Evolutionary conservation across 2,888 invertebrate species (phyloP).

Genomic region (Fabriciana adippe): DNA sequence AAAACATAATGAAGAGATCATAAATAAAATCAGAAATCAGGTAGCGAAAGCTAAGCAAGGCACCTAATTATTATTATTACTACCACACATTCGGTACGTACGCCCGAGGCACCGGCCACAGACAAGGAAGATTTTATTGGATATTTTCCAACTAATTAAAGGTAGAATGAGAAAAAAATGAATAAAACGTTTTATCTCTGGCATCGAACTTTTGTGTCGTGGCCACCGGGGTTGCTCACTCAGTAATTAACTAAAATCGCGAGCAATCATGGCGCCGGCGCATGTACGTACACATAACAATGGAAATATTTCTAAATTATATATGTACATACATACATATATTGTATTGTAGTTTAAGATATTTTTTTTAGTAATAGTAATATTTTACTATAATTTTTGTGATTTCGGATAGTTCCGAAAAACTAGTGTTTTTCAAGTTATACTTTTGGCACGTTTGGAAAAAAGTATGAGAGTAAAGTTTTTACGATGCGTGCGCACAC

Average conservation of each 20-base stretch:
- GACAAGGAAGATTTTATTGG: conserved; percentile 78
- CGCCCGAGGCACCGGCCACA: conserved; percentile 68
- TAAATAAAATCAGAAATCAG: conserved; percentile 12
- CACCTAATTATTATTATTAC: conserved; percentile 18
- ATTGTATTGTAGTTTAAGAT: background rate
- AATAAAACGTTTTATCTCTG: conserved; percentile 79
- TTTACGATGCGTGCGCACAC: too few species aligned
- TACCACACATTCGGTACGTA: conserved; percentile 4
- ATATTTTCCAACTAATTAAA: conserved; percentile 83
- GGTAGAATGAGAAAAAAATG: conserved; percentile 75
- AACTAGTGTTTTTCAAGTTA: too few species aligned
- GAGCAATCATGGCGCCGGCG: conserved; percentile 48
- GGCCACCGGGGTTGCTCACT: conserved; percentile 66
- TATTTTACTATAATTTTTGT: too few species aligned
- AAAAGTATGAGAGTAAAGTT: too few species aligned
- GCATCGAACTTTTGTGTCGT: conserved; percentile 79
- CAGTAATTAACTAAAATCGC: conserved; percentile 77
- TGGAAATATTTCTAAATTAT: conserved; percentile 17
- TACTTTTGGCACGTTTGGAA: too few species aligned
- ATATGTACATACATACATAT: background rate
- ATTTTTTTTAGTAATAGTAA: too few species aligned
- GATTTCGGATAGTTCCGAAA: too few species aligned
- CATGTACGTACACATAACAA: conserved; percentile 46
- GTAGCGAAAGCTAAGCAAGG: conserved; percentile 17
- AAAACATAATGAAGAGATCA: conserved; percentile 7